Evolutionary conservation across 2,888 invertebrate species (phyloP).

Genomic region (Scaptomyza parva): DNA sequence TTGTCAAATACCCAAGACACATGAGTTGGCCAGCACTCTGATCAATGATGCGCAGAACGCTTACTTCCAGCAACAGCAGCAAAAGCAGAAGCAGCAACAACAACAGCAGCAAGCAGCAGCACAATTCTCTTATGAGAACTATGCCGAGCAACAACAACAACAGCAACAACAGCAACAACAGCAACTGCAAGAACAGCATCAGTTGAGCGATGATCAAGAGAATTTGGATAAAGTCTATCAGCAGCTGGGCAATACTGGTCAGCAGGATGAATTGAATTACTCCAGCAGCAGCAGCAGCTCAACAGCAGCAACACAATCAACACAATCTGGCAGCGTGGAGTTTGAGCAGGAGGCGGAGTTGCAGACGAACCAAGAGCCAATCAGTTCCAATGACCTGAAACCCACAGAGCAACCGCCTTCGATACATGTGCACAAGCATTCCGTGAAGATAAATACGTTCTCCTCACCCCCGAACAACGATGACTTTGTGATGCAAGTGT

Average conservation of each 20-base stretch:
- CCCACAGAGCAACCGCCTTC: conserved; percentile 59
- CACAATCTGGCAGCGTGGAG: conserved; percentile 63
- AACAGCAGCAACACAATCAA: conserved; percentile 57
- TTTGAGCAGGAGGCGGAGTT: conserved; percentile 72
- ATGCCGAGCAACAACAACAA: conserved; percentile 64
- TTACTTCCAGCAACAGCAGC: conserved; percentile 75
- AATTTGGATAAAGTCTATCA: conserved; percentile 79
- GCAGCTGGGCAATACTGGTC: conserved; percentile 65
- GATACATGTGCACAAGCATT: conserved; percentile 79
- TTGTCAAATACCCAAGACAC: conserved; percentile 89
- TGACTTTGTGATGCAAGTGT: conserved; percentile 81
- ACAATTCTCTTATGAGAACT: conserved; percentile 63
- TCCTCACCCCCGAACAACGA: conserved; percentile 77
- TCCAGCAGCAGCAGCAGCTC: conserved; percentile 39
- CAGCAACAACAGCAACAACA: conserved; percentile 57
- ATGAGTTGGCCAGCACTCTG: conserved; percentile 83
- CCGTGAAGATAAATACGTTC: conserved; percentile 81
- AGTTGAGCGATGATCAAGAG: conserved; percentile 59
- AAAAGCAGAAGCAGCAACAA: conserved; percentile 66
- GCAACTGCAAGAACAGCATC: conserved; percentile 44
- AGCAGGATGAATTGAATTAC: conserved; percentile 23
- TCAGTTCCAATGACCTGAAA: conserved; percentile 47
- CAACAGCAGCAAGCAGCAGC: conserved; percentile 63
- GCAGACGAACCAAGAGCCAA: conserved; percentile 48
- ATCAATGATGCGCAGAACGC: conserved; percentile 81